These are phyloP conservation scores for Pachypeltis micranthus DNA, from an alignment of 1,140 invertebrate species.

Conservation along the genomic window DNA sequence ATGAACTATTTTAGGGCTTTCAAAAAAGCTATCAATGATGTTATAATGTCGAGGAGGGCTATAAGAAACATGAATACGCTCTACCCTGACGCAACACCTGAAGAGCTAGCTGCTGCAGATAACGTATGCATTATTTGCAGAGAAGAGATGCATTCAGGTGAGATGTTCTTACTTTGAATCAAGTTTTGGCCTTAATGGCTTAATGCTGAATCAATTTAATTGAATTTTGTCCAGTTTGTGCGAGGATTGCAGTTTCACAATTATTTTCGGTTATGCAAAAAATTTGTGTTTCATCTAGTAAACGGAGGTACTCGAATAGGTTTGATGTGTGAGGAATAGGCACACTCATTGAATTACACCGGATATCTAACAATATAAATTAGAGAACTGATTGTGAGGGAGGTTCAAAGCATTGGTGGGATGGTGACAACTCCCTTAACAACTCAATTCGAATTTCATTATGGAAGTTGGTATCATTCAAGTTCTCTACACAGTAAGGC, in stretches of 20 bases:
- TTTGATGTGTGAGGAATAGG: too few relatives aligned
- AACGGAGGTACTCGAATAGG: too few relatives aligned
- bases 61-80: slow-evolving; percentile 97
- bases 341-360: too few relatives aligned
- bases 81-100: slow-evolving; percentile 90
- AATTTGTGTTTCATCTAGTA: too few relatives aligned
- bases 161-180: slow-evolving; percentile 37
- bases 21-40: slow-evolving; percentile 96
- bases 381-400: too few relatives aligned
- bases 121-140: slow-evolving; percentile 99
- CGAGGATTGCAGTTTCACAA: neutral
- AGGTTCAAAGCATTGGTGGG: too few relatives aligned
- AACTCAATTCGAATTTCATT: too few relatives aligned
- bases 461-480: too few relatives aligned
- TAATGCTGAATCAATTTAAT: neutral
- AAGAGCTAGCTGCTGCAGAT: slow-evolving; percentile 86
- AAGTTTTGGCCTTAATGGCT: neutral
- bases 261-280: too few relatives aligned
- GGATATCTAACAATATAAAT: too few relatives aligned
- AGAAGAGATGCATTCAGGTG: slow-evolving; percentile 71
- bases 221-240: neutral
- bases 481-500: too few relatives aligned
- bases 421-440: too few relatives aligned
- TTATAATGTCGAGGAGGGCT: slow-evolving; percentile 89
- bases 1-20: slow-evolving; percentile 72